phyloP scores from a whole-genome alignment of 2,113 vertebrate genomes.

The Balaeniceps rex region DNA sequence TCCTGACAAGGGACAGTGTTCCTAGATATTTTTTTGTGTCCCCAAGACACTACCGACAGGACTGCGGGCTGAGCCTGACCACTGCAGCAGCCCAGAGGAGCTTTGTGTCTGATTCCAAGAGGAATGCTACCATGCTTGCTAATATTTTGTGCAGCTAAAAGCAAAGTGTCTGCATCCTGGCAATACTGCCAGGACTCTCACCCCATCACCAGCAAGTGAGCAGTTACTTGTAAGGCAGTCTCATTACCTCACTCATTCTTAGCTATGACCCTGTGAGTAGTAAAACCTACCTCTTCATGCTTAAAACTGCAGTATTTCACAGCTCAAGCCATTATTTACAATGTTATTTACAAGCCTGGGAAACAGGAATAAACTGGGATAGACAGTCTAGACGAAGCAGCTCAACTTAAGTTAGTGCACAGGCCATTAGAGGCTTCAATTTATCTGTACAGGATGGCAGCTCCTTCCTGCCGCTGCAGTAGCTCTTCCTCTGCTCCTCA shows the following conservation, averaged over 20 bases:
- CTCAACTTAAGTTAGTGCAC: background rate
- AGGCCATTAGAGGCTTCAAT: background rate
- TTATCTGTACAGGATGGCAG: accelerated
- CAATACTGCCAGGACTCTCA: background rate
- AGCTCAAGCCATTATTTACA: background rate
- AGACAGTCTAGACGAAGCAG: background rate
- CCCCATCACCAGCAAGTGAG: background rate
- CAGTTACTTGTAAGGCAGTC: background rate
- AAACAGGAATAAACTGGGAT: background rate
- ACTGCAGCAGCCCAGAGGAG: background rate
- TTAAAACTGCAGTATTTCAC: background rate
- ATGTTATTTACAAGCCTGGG: background rate
- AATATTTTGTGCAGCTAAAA: background rate
- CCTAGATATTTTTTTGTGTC: too few relatives aligned
- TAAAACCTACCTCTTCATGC: background rate
- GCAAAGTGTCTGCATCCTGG: background rate
- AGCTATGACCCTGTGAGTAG: background rate
- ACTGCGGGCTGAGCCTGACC: background rate
- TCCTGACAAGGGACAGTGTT: background rate
- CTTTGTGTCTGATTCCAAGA: background rate
- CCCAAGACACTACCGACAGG: background rate
- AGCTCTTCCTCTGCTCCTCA: background rate
- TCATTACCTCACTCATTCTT: background rate
- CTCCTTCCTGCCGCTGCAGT: background rate
- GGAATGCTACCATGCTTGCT: accelerated